Conservation (phyloP, 2,888 invertebrate species). For the Drosophila neonasuta region DNA sequence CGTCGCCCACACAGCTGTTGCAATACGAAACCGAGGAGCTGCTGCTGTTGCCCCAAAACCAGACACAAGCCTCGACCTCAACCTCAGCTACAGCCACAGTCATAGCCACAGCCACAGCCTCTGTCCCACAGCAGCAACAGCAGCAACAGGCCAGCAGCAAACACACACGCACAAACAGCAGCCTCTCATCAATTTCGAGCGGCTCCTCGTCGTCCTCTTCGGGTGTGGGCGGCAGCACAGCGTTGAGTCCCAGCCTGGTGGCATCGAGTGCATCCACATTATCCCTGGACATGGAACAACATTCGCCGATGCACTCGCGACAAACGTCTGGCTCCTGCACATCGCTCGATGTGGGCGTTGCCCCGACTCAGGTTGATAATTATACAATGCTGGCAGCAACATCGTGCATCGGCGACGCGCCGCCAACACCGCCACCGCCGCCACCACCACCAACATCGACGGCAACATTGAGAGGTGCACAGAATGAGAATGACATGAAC, state of each 20-base stretch:
- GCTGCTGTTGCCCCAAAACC: constrained; percentile 34
- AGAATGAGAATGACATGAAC: constrained; percentile 81
- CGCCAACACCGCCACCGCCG: constrained; percentile 60
- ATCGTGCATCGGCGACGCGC: constrained; percentile 48
- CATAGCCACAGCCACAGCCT: constrained; percentile 3
- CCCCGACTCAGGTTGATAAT: constrained; percentile 54
- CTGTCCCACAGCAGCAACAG: constrained; percentile 35
- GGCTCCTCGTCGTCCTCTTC: constrained; percentile 78
- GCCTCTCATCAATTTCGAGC: constrained; percentile 80
- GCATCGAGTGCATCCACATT: constrained; percentile 66
- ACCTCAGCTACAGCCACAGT: constrained; percentile 32
- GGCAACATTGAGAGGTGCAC: constrained; percentile 29
- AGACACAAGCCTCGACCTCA: constrained; percentile 24
- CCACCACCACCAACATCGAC: constrained; percentile 28
- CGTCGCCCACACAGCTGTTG: constrained; percentile 81
- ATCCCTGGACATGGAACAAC: constrained; percentile 74
- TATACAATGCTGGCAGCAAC: constrained; percentile 64
- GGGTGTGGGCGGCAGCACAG: constrained; percentile 69
- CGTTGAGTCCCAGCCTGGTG: constrained; percentile 46
- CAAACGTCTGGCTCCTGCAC: constrained; percentile 78
- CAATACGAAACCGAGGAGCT: constrained; percentile 72
- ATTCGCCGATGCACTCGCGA: constrained; percentile 77
- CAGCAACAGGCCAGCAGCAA: constrained; percentile 50
- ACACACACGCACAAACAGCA: constrained; percentile 81
- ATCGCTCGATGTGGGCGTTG: constrained; percentile 60